Conservation (phyloP, 2,113 vertebrate genomes). For the Equus quagga region DNA sequence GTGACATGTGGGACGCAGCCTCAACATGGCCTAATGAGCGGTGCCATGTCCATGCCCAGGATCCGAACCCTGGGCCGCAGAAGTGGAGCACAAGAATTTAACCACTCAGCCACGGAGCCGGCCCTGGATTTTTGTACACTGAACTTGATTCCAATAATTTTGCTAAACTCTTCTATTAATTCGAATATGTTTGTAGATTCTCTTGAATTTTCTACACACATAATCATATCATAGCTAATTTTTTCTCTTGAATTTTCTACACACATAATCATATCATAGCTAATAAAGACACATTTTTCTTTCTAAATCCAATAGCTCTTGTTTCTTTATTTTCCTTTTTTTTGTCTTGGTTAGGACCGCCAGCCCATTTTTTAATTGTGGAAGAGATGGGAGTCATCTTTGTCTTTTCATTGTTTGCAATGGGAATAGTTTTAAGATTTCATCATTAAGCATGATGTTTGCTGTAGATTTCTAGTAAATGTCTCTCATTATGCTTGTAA, state of each 20-base stretch:
- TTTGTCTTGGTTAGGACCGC: not conserved
- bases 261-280: not conserved
- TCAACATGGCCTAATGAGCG: too few species aligned
- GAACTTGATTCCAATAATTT: constrained; percentile 3
- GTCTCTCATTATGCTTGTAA: not conserved
- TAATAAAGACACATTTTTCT: constrained; percentile 45
- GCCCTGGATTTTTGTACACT: not conserved
- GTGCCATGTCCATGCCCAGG: too few species aligned
- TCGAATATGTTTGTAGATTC: not conserved
- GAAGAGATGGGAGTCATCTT: not conserved
- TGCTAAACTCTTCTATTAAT: not conserved
- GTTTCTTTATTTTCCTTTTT: not conserved
- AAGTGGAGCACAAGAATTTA: too few species aligned
- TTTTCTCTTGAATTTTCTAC: constrained; percentile 9
- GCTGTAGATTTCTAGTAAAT: not conserved
- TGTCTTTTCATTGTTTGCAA: constrained; percentile 23
- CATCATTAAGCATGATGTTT: not conserved
- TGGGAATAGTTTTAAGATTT: not conserved
- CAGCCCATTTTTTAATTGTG: not conserved
- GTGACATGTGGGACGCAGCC: too few species aligned
- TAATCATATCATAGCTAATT: constrained; percentile 15
- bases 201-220: not conserved
- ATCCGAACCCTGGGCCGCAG: too few species aligned
- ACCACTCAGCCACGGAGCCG: too few species aligned
- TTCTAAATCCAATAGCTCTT: not conserved